Base-by-base conservation (phyloP, 2,888 invertebrate species). In the Drosophila nigricruria region DNA sequence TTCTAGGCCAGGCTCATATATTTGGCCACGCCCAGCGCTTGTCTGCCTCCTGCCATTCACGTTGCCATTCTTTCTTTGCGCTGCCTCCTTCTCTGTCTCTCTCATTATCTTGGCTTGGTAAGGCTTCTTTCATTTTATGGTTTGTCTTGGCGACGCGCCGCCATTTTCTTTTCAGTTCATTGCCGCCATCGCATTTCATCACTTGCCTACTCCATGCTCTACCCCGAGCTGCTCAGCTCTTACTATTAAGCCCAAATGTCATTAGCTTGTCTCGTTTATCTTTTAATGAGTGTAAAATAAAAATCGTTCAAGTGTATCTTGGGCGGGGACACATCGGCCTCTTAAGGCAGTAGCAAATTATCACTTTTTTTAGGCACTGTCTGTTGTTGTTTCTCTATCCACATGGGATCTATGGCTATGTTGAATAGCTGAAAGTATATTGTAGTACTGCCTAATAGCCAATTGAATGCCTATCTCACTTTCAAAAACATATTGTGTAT, bases 241-340 rank as follows among this genome's bases (percentile, higher is more conserved):
- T 63, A 82, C 85, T 84, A 82, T 81, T 81, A 79, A 71, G 85
- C 79, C 77, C 58, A 58, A 81, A 81, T 79, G 84, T 88, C 86
- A 87, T 86, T 86, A 86, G 87, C 89, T 79, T 84, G 82, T 77
- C 85, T 77, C 82, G 83, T 85, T 89, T 89, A 89, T 89, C 87
- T 87, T 85, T 87, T 88, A 89, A 88, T 89, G 87, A 88, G 83
- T 85, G 78, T 80, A 80, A 81, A 89, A 88, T 79, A 87, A 77
- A 84, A 87, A 77, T 74, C 73, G 75, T 67, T 77, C 43, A 40
- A 78, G 74, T 78, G 63, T 56, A 45, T 47, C 27, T 54, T 68
- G 54, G 63, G 34, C 32, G 38, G 40, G 50, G 61, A 20, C 40
- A 9, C 53, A 12, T n/a, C 25, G 38, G 14, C 18, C 10, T 25